These are phyloP conservation scores for Morone chrysops DNA, from an alignment of 2,113 vertebrate species.

Conservation along the genomic window DNA sequence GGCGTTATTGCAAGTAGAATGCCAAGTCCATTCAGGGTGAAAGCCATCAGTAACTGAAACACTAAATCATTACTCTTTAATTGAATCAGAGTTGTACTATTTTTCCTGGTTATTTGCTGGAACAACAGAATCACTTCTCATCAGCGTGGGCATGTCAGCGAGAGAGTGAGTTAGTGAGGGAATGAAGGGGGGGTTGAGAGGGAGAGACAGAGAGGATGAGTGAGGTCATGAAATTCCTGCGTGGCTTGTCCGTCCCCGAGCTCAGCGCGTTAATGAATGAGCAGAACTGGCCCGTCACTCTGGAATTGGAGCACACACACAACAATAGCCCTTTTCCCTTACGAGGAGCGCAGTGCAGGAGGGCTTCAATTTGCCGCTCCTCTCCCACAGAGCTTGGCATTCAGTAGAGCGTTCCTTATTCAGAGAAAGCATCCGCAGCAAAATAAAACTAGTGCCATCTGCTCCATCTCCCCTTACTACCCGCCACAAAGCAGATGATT, in stretches of 20 bases:
- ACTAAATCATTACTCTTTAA: conserved; percentile 79
- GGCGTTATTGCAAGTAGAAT: conserved; percentile 30
- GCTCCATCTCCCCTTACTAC: conserved; percentile 74
- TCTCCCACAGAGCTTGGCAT: conserved; percentile 82
- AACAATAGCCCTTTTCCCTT: conserved; percentile 66
- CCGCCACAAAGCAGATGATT: conserved; percentile 80
- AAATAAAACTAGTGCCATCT: conserved; percentile 82
- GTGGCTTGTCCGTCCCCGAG: conserved; percentile 68
- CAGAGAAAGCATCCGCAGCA: conserved; percentile 78
- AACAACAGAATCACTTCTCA: conserved; percentile 76
- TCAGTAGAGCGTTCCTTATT: conserved; percentile 82
- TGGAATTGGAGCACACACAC: conserved; percentile 68
- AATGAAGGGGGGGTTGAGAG: background rate
- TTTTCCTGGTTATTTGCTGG: conserved; percentile 72
- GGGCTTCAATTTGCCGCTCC: conserved; percentile 78
- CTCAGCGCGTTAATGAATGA: conserved; percentile 77
- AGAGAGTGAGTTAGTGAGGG: conserved; percentile 42
- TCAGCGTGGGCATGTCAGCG: conserved; percentile 57
- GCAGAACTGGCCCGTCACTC: conserved; percentile 69
- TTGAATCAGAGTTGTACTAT: conserved; percentile 69
- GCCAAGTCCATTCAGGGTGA: conserved; percentile 60
- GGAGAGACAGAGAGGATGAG: conserved; percentile 17
- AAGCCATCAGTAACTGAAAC: conserved; percentile 58
- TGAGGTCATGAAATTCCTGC: conserved; percentile 75
- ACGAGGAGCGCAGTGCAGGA: conserved; percentile 71